A percentile compares a stretch with the other conserved stretches of the same genome.
Conservation (phyloP, 1,140 invertebrate genomes). For the Heliconius congener region DNA sequence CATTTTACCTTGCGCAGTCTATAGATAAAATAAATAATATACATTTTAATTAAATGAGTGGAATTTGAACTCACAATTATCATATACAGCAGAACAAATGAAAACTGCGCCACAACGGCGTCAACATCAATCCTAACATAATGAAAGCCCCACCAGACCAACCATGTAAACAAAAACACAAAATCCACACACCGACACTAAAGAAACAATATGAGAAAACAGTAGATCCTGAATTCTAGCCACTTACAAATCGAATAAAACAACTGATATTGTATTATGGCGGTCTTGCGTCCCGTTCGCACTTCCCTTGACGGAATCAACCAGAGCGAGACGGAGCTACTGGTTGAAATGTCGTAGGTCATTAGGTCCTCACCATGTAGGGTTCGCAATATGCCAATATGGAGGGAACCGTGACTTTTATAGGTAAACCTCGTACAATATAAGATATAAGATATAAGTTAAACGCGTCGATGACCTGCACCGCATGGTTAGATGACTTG, state of each 20-base stretch:
- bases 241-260: conserved; percentile 78
- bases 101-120: neutral
- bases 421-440: conserved; percentile 62
- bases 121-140: neutral
- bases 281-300: conserved; percentile 53
- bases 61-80: neutral
- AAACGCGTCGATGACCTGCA: conserved; percentile 65
- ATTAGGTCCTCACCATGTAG: conserved; percentile 75
- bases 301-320: conserved; percentile 21
- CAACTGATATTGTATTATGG: conserved; percentile 76
- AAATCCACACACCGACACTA: conserved; percentile 51
- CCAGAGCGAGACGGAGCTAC: conserved; percentile 54
- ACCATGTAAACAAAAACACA: conserved; percentile 43
- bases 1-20: no score
- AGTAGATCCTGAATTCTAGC: conserved; percentile 65
- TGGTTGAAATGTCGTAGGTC: conserved; percentile 79
- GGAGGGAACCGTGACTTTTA: conserved; percentile 72
- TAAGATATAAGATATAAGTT: conserved; percentile 58
- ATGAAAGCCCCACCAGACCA: conserved; percentile 12
- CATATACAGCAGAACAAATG: neutral
- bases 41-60: neutral
- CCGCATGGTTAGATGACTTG: conserved; percentile 56
- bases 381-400: conserved; percentile 79
- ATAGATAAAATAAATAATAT: neutral
- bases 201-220: conserved; percentile 73